These are phyloP conservation scores for Rhaphigaster nebulosa DNA, from an alignment of 2,888 invertebrate genomes.

Conservation along the genomic window DNA sequence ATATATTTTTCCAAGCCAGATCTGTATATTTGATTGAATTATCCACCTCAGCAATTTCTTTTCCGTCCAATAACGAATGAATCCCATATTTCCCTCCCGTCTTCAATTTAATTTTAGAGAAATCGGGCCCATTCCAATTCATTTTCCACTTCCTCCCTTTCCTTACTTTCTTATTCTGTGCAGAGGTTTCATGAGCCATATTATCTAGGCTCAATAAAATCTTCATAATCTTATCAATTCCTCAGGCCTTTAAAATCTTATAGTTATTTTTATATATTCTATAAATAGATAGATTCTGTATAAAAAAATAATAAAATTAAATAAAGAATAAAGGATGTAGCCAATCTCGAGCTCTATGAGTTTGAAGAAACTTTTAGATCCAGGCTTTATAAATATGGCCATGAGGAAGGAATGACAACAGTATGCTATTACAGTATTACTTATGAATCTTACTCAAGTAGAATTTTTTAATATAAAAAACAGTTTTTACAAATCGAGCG, in stretches of 20 bases:
- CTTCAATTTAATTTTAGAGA: constrained; percentile 18
- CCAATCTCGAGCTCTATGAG: too few relatives aligned
- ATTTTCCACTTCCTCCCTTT: background rate
- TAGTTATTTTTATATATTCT: background rate
- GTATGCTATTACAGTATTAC: too few relatives aligned
- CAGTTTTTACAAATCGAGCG: too few relatives aligned
- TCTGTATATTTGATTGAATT: constrained; percentile 37
- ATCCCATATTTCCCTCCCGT: background rate
- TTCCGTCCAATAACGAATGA: constrained; percentile 4
- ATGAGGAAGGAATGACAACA: too few relatives aligned
- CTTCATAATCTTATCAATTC: background rate
- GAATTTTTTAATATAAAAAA: too few relatives aligned
- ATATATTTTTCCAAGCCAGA: background rate
- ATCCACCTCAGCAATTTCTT: constrained; percentile 19
- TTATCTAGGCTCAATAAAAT: background rate
- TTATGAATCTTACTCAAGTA: too few relatives aligned
- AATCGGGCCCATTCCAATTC: constrained; percentile 8
- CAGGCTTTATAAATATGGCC: too few relatives aligned
- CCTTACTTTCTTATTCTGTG: background rate
- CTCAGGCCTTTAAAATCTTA: background rate
- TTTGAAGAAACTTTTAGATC: too few relatives aligned
- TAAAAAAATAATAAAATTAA: too few relatives aligned
- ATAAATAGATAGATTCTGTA: too few relatives aligned
- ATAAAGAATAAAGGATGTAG: too few relatives aligned
- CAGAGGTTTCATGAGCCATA: background rate